Conservation (phyloP, 2,888 invertebrate species). For the Drosophila paramelanica region DNA sequence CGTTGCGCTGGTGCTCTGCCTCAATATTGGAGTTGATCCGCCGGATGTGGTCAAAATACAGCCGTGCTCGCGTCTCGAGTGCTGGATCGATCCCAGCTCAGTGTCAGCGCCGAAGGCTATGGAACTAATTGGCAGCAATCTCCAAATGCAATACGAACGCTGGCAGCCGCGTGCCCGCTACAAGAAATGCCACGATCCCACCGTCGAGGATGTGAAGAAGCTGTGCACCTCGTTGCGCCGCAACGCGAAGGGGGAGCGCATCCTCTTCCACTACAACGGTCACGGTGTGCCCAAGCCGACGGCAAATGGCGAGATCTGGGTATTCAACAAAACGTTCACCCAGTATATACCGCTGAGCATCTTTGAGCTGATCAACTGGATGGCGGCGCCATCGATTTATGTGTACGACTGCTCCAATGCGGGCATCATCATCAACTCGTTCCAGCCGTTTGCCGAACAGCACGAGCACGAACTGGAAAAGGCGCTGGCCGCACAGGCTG, state of each 20-base stretch:
- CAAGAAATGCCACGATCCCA: constrained; percentile 98
- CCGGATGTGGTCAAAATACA: constrained; percentile 99
- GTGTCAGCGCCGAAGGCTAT: constrained; percentile 96
- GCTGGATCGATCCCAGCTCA: constrained; percentile 97
- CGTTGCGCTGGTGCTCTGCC: constrained; percentile 97
- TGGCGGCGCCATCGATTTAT: constrained; percentile 99
- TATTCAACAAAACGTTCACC: constrained; percentile 99
- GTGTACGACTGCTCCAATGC: constrained; percentile 99
- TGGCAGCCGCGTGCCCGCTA: constrained; percentile 99
- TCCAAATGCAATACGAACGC: constrained; percentile 98
- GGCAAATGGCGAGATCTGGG: constrained; percentile 99
- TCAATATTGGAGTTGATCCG: constrained; percentile 99
- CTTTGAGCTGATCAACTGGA: constrained; percentile 99
- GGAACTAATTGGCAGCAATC: constrained; percentile 94
- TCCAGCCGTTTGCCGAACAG: constrained; percentile 95
- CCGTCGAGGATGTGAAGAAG: constrained; percentile 98
- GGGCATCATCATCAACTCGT: constrained; percentile 96
- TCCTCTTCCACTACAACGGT: constrained; percentile 99
- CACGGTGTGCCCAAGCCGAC: constrained; percentile 99
- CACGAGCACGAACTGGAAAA: constrained; percentile 92
- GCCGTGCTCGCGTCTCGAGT: constrained; percentile 97
- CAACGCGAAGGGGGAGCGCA: constrained; percentile 99
- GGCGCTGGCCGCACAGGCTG: constrained; percentile 61
- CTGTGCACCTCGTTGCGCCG: constrained; percentile 96
- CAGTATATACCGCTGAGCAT: constrained; percentile 99